Base-by-base conservation (phyloP, 2,797 vertebrate species). In the Centropyge bicolor region DNA sequence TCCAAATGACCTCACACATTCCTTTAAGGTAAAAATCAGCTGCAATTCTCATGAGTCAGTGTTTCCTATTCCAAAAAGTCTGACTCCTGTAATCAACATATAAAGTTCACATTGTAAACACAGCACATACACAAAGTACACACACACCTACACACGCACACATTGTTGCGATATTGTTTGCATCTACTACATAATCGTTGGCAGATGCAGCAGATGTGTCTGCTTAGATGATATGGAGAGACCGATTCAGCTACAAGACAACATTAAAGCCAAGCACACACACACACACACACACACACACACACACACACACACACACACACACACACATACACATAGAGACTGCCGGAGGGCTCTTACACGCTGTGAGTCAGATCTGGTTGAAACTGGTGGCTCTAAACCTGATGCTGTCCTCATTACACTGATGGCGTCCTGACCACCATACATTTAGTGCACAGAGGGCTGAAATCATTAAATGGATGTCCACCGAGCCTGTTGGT, bases 361-460 rank as follows among this genome's bases (percentile, higher is more conserved):
- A 72, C 3, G 11, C 67, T 80, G 76, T 41, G 79, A 85, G 74
- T 86, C 78, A 75, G 75, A 87, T 86, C 71, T 77, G 73, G 75
- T 72, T 75, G 41, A 76, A 87, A 78, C 70, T 16, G 65, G 63
- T 31, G 49, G 70, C 74, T 82, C 54, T 62, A 46, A 66, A 62
- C 55, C 57, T 78, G 64, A 86, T 38, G 40, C 72, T 45, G 64
- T 73, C 68, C 78, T 77, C 63, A 67, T 86, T 79, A 68, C 74
- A 45, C 49, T 71, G 63, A 73, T 73, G 38, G 63, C 7, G n/a
- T 27, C 74, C 70, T 71, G 76, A 78, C 41, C 41, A 16, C 57
- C 48, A 35, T 60, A 69, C 56, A 35, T 60, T 86, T 63, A 77
- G 75, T n/a, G 54, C 46, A 74, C 3, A n/a, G 60, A 80, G 74